A percentile compares a stretch with the other conserved stretches of the same genome.
Evolutionary conservation across 2,113 vertebrate genomes (phyloP).

Genomic region (Eptesicus fuscus): DNA sequence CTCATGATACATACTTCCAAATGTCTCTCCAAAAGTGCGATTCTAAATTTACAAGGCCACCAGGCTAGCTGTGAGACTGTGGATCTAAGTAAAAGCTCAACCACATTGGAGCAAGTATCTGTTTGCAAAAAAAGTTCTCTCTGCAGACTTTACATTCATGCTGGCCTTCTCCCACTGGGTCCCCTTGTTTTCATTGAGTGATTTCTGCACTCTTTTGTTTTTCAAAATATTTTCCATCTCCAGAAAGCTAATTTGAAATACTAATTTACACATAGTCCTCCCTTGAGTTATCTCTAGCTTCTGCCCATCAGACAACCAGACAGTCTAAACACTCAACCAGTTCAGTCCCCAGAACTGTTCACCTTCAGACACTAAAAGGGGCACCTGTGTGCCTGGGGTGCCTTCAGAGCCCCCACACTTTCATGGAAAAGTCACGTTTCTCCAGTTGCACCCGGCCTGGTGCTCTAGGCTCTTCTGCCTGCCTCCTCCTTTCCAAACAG

Average conservation of each 20-base stretch:
- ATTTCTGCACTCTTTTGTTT: background rate
- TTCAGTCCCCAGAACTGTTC: background rate
- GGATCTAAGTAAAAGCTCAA: background rate
- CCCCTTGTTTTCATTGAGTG: background rate
- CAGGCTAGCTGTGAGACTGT: background rate
- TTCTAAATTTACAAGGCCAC: slow-evolving; percentile 22
- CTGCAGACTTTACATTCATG: background rate
- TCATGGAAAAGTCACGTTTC: background rate
- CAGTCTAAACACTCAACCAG: background rate
- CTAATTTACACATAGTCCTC: background rate
- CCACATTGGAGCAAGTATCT: background rate
- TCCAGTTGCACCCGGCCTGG: fast-evolving
- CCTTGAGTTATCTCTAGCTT: background rate
- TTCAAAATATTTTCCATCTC: background rate
- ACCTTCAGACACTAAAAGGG: background rate
- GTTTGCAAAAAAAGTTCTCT: background rate
- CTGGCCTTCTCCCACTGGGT: background rate
- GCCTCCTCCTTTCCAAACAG: background rate
- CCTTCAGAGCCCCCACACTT: background rate
- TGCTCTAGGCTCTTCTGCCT: background rate
- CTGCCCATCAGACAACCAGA: background rate
- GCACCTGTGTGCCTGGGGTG: background rate
- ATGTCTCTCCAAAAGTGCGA: slow-evolving; percentile 26
- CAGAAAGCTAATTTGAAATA: slow-evolving; percentile 34
- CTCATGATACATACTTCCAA: slow-evolving; percentile 22